Percentiles rank a stretch among this genome's conserved stretches.
Conservation (phyloP, 2,888 invertebrate species). For the Monoplex corrugatus region DNA sequence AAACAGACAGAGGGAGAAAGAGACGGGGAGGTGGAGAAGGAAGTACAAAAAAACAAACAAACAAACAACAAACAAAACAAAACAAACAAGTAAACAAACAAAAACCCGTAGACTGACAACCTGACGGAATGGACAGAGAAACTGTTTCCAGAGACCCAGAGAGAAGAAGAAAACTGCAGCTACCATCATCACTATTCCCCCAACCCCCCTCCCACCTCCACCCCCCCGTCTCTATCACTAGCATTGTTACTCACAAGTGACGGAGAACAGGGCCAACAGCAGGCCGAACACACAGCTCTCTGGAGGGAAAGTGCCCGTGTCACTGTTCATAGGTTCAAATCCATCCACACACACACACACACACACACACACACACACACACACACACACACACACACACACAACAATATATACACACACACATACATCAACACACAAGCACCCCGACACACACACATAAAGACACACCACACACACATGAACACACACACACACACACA, state of each 20-base stretch:
- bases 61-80: not conserved
- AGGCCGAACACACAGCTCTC: constrained; percentile 50
- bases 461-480: too few relatives aligned
- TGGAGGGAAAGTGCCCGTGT: constrained; percentile 49
- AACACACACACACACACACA: too few relatives aligned
- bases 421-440: too few relatives aligned
- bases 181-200: not conserved
- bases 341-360: too few relatives aligned
- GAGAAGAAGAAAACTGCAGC: not conserved
- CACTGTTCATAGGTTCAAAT: too few relatives aligned
- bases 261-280: constrained; percentile 33
- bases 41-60: not conserved
- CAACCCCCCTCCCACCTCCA: not conserved
- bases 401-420: too few relatives aligned
- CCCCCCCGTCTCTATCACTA: not conserved
- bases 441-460: too few relatives aligned
- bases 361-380: not conserved
- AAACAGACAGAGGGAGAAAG: too few relatives aligned
- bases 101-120: too few relatives aligned
- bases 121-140: too few relatives aligned
- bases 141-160: too few relatives aligned
- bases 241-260: not conserved
- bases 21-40: not conserved
- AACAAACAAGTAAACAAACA: too few relatives aligned
- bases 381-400: not conserved